Base-by-base conservation (phyloP, 2,888 invertebrate genomes). In the Torymus texanus region DNA sequence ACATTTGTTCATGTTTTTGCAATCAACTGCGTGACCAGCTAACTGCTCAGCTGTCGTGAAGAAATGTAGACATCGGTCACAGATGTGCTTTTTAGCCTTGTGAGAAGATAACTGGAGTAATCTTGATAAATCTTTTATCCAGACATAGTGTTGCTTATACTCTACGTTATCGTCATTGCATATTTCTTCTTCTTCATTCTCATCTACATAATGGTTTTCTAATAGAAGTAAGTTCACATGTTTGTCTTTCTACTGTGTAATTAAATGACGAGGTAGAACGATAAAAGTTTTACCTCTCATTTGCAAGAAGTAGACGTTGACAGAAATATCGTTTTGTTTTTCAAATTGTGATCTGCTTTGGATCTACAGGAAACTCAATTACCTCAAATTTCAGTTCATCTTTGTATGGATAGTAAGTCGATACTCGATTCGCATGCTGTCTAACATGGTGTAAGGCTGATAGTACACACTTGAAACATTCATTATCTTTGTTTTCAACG, bases 101-200 rank as follows among this genome's bases (percentile, higher is more conserved):
- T 62, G n/a, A 13, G 59, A 66, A 18, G 71, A 21, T 29, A 78
- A 16, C 75, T 81, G 71, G 2, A 83, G 29, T 24, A 81, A 62
- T 11, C 79, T 71, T n/a, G 79, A 83, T 24, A 81, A 66, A 78
- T 82, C 72, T 41, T 61, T 51, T 12, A 82, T 83, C 75, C 75
- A 79, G 50, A 68, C 75, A 59, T 66, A 79, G 53, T 79, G 78
- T 66, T 67, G 73, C 10, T 53, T 29, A 5, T 5, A 5, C 11
- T 11, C 55, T 13, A 55, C 11, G 55, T 55, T 55, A 55, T 55
- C 55, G 14, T 21, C 21, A 21, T 21, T 21, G 21, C 21, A 21
- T 21, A 2, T 21, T 21, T 21, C 21, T 59, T 13, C 2, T 51
- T 67, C 62, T n/a, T 13, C 21, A 21, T 21, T 21, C 21, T 68